Evolutionary conservation across 2,113 vertebrate genomes (phyloP).

Genomic region (Brachionichthys hirsutus): DNA sequence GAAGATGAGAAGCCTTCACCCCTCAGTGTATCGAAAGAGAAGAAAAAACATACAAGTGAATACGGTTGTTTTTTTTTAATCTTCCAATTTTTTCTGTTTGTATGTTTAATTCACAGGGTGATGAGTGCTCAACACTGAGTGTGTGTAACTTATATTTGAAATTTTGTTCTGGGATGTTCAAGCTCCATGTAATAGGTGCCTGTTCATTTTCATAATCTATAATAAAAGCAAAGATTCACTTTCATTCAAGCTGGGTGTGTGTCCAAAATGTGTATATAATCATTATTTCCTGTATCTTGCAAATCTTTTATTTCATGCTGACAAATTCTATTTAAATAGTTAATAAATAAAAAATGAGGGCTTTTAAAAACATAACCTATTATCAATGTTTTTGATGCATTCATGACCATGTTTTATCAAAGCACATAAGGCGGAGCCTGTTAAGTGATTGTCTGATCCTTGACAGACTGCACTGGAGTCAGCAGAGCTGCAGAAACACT

Average conservation of each 20-base stretch:
- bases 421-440: too few species aligned
- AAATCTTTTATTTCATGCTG: background rate
- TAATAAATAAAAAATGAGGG: too few species aligned
- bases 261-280: background rate
- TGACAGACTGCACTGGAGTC: too few species aligned
- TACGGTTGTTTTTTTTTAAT: conserved; percentile 37
- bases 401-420: too few species aligned
- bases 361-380: too few species aligned
- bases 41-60: conserved; percentile 37
- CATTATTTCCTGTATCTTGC: background rate
- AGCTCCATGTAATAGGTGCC: conserved; percentile 80
- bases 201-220: conserved; percentile 80
- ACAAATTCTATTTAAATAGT: background rate
- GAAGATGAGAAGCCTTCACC: conserved; percentile 30
- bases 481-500: too few species aligned
- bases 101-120: conserved; percentile 69
- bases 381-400: too few species aligned
- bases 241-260: conserved; percentile 60
- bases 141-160: conserved; percentile 74
- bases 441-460: too few species aligned
- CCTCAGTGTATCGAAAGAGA: conserved; percentile 41
- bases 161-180: conserved; percentile 75
- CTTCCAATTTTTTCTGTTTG: conserved; percentile 43
- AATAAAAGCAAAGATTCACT: conserved; percentile 77
- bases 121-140: conserved; percentile 68